Evolutionary conservation across 2,113 vertebrate species (phyloP).

Genomic region (Rhagologus leucostigma): DNA sequence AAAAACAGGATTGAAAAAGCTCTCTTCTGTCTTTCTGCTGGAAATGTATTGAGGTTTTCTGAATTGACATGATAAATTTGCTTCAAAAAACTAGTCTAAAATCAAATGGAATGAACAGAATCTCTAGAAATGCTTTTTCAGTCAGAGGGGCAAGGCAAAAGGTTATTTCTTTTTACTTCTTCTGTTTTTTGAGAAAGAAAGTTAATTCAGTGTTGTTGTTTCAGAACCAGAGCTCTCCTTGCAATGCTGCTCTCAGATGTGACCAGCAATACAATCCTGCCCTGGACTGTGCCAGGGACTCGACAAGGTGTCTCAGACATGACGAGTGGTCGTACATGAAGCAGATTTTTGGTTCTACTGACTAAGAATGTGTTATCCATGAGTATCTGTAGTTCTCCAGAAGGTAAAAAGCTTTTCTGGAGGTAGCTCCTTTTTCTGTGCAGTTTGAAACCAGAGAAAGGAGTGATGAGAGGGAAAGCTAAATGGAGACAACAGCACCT

Average conservation of each 20-base stretch:
- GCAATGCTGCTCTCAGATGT: rapidly evolving
- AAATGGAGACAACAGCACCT: not conserved
- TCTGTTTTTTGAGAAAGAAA: not conserved
- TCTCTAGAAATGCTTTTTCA: not conserved
- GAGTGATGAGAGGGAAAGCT: not conserved
- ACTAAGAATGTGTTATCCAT: not conserved
- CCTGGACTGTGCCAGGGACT: not conserved
- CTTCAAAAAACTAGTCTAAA: not conserved
- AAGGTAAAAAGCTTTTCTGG: not conserved
- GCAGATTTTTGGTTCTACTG: not conserved
- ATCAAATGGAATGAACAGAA: not conserved
- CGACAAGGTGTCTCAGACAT: not conserved
- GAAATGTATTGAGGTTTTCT: not conserved
- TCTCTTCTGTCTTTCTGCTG: not conserved
- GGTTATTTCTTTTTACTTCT: not conserved
- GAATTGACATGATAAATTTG: not conserved
- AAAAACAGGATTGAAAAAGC: not conserved
- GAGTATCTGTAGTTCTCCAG: not conserved
- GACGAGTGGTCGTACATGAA: not conserved
- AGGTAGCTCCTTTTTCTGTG: not conserved
- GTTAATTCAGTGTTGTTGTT: not conserved
- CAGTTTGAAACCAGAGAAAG: not conserved
- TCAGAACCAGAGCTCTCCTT: not conserved
- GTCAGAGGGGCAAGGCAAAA: not conserved
- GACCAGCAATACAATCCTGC: not conserved